Percentiles rank a stretch among this genome's conserved stretches.
Evolutionary conservation across 2,888 invertebrate genomes (phyloP).

Genomic region (Miltochrista miniata): DNA sequence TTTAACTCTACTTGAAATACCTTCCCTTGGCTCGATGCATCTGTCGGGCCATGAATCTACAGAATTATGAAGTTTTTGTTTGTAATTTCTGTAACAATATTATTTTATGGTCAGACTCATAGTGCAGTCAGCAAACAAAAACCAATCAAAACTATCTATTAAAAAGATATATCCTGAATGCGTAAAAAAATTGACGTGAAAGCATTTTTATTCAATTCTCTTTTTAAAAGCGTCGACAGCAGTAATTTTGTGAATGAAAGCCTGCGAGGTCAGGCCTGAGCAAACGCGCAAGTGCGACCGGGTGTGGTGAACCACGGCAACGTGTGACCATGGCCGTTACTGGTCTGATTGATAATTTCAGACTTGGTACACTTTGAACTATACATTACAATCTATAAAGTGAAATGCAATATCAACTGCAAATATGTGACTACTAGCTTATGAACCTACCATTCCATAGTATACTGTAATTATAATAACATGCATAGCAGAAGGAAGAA

Average conservation of each 20-base stretch:
- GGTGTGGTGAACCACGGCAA: constrained; percentile 2
- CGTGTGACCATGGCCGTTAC: constrained; percentile 12
- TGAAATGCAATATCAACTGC: not conserved
- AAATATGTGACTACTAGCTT: too few species aligned
- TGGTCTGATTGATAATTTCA: constrained; percentile 28
- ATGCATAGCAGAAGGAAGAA: too few species aligned
- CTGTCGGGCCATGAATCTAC: too few species aligned
- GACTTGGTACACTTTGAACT: not conserved
- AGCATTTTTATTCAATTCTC: constrained; percentile 26
- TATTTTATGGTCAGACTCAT: too few species aligned
- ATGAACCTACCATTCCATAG: too few species aligned
- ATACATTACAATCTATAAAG: not conserved
- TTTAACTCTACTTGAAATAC: too few species aligned
- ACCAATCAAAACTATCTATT: constrained; percentile 2
- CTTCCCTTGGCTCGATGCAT: too few species aligned
- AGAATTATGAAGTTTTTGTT: too few species aligned
- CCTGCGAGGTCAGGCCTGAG: constrained; percentile 36
- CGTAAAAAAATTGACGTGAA: constrained; percentile 23
- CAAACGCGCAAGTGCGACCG: constrained; percentile 17
- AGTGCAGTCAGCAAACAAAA: constrained; percentile 1
- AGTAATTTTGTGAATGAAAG: constrained; percentile 44
- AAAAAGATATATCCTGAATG: not conserved
- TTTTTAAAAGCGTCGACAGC: constrained; percentile 22
- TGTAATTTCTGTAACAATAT: too few species aligned
- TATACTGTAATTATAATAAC: too few species aligned